Conservation (phyloP, 2,888 invertebrate species). For the Tipula helvola region DNA sequence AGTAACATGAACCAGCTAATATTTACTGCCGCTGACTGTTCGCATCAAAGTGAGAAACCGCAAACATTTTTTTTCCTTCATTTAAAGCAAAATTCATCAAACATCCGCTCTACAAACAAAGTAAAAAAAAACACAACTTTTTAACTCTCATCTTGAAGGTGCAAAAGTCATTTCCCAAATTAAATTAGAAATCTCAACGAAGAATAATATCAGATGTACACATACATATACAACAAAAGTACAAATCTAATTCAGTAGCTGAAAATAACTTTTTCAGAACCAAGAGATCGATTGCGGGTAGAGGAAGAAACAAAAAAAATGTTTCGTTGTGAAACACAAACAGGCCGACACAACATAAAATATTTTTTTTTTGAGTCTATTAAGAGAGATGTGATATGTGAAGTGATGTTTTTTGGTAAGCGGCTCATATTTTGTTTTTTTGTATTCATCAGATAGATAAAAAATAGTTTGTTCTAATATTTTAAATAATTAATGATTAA, state of each 20-base stretch:
- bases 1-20: not conserved
- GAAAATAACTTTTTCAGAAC: not conserved
- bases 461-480: not conserved
- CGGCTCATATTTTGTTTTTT: not conserved
- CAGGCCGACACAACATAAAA: not conserved
- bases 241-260: not conserved
- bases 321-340: not conserved
- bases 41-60: not conserved
- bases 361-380: not conserved
- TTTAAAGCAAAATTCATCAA: not conserved
- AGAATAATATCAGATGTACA: not conserved
- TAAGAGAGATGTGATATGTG: not conserved
- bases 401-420: not conserved
- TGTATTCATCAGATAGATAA: not conserved
- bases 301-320: not conserved
- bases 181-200: not conserved
- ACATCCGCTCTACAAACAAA: not conserved
- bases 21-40: not conserved
- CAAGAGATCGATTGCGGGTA: not conserved
- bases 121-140: not conserved
- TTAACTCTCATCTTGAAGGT: not conserved
- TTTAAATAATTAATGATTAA: not conserved
- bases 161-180: constrained; percentile 4
- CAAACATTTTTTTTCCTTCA: not conserved
- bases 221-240: not conserved